Evolutionary conservation across 2,888 invertebrate species (phyloP), one percentile per base, ranked within the genome.

Genomic region (Hirtodrosophila alboralis): DNA sequence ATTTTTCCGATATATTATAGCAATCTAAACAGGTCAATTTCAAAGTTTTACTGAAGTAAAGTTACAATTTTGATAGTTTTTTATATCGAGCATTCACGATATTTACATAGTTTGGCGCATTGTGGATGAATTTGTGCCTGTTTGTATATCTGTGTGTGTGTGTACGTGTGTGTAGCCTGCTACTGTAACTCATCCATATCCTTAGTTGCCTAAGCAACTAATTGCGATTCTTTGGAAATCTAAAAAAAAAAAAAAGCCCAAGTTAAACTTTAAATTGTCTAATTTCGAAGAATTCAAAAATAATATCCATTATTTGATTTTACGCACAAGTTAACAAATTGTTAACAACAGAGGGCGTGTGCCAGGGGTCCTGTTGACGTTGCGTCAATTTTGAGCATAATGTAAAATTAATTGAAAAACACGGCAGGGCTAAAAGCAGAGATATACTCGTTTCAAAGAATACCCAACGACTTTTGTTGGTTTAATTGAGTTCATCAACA

Each of bases 401-500:
- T 48, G 33, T 13, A 47, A 66, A 84, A 74, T 84, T 84, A 78
- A 84, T 78, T 78, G 81, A 84, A 65, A 60, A 38, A 58, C 27
- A n/a, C n/a, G n/a, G n/a, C n/a, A n/a, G 28, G 23, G 10, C 36
- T 12, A 47, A 28, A 28, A 30, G n/a, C n/a, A n/a, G n/a, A n/a
- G 41, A 41, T 34, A 40, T 12, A 30, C 28, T 21, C 52, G 12
- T 14, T 8, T 7, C 37, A 3, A 5, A 3, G 7, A n/a, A n/a
- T n/a, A n/a, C n/a, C 1, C 5, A n/a, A 10, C 1, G 23, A 16
- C 53, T 44, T 27, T 47, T 52, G 37, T 58, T 68, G 53, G 33
- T 59, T 63, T 81, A 78, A 78, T 84, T 78, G 78, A 84, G 78
- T 84, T 78, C 78, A 78, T 77, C 75, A 84, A 64, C 78, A 77